Base-by-base conservation (phyloP, 1,140 invertebrate species). In the Coelopa frigida region DNA sequence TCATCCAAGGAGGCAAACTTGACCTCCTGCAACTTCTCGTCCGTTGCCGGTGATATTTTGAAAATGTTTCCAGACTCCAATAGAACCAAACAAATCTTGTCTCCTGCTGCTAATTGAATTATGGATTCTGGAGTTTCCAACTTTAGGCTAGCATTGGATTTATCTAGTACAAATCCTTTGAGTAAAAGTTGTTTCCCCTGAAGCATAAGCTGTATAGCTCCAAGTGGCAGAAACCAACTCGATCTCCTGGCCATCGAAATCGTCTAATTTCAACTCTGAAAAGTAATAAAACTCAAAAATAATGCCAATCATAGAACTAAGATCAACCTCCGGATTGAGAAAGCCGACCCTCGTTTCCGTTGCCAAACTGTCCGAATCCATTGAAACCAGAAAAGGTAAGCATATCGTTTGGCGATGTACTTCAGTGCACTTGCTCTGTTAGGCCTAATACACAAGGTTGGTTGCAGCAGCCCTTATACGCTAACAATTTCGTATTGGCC, bases 361-460 rank as follows among this genome's bases (percentile, higher is more conserved):
- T 14, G 31, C 29, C 46, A 41, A 70, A 59, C 54, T 71, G 70
- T 15, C 64, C 64, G 51, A 70, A 71, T 45, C 58, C 58, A 65
- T 71, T 71, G 54, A 68, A 72, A 42, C 70, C 70, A 53, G 61
- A 56, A 58, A 64, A 50, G n/a, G 18, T 38, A 5, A 40, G 24
- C 42, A 35, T n/a, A 42, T 43, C 11, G 31, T 37, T 21, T 43
- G 14, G 23, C 14, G 22, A 23, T 43, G 5, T 37, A 18, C 23
- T 35, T n/a, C n/a, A n/a, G n/a, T n/a, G n/a, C n/a, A n/a, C n/a
- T n/a, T n/a, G n/a, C n/a, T n/a, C n/a, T n/a, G n/a, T n/a, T n/a
- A n/a, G n/a, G n/a, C n/a, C n/a, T n/a, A n/a, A n/a, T n/a, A n/a
- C n/a, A n/a, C n/a, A n/a, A n/a, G n/a, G n/a, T n/a, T n/a, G n/a